These are phyloP conservation scores for Lepilemur septentrionalis DNA, from an alignment of 2,797 vertebrate species.

Conservation along the genomic window DNA sequence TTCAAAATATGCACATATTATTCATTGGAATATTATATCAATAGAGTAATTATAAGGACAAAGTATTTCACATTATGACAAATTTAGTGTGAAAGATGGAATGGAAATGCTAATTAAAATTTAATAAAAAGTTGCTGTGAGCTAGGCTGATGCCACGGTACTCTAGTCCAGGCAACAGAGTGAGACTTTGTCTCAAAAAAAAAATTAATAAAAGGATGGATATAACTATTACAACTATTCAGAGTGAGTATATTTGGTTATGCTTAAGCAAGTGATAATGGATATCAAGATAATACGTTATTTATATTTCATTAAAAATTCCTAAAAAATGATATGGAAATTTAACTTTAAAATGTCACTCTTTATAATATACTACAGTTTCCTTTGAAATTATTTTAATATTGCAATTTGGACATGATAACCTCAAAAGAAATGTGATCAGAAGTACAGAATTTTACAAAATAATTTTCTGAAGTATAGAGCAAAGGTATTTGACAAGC, in stretches of 20 bases:
- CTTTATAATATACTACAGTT: not conserved
- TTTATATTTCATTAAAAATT: conserved; percentile 13
- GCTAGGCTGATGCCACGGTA: too few relatives aligned
- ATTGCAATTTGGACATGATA: not conserved
- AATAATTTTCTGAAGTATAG: not conserved
- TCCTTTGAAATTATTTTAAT: not conserved
- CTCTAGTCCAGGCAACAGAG: too few relatives aligned
- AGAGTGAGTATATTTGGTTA: not conserved
- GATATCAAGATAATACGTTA: not conserved
- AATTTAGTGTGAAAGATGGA: not conserved
- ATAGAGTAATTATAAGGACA: not conserved
- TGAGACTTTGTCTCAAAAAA: too few relatives aligned
- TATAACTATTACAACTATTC: not conserved
- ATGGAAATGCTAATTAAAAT: not conserved
- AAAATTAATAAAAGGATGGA: not conserved
- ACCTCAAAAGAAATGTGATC: not conserved
- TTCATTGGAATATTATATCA: not conserved
- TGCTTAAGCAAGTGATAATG: not conserved
- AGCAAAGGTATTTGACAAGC: not conserved
- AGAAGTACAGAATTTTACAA: not conserved
- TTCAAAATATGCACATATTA: not conserved
- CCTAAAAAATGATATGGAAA: not conserved
- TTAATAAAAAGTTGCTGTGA: not conserved
- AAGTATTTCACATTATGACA: not conserved
- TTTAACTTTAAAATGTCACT: not conserved